Evolutionary conservation across 2,113 vertebrate species (phyloP), one percentile per base, ranked within the genome.

Genomic region (Lamprotornis superbus): DNA sequence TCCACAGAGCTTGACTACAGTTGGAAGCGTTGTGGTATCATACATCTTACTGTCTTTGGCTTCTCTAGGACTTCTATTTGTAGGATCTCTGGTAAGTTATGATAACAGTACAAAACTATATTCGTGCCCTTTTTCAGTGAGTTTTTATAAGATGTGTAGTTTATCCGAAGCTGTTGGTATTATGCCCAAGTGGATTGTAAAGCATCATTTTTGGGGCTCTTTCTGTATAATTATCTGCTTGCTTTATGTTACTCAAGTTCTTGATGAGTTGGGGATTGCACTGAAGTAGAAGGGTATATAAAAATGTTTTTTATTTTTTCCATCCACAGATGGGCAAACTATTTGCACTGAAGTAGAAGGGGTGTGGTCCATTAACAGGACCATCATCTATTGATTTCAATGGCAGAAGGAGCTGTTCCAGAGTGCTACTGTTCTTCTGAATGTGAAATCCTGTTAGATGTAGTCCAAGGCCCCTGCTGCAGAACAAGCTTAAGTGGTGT

Each of bases 51-150:
- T 99, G 93, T 97, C 97, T 84, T 97, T 98, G 55, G 90, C 98
- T 91, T 98, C 98, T 83, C 87, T 98, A 79, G 98, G 98, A 96
- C 94, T 98, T 77, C 95, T 98, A 37, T 93, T 98, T 81, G 2
- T 97, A 52, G 98, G 97, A 90, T 97, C 97, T 83, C 96, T 98
- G 98, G 98, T 99, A 97, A 98, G 98, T 89, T 64, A 5, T 30
- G n/a, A 46, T 74, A 59, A 59, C 23, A 42, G 10, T 30, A n/a
- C 35, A 65, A 65, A 87, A 59, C 40, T 71, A 2, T 49, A 49
- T 76, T 70, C 24, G 11, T 63, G 13, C 20, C 39, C n/a, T 70
- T 80, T 93, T 52, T 47, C 44, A 35, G 5, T n/a, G 28, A 37
- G 10, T 42, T 78, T 80, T 83, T 65, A 3, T 57, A 85, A 87